A percentile compares a stretch with the other conserved stretches of the same genome.
phyloP scores from a whole-genome alignment of 1,140 invertebrate genomes.

The Neocloeon triangulifer region DNA sequence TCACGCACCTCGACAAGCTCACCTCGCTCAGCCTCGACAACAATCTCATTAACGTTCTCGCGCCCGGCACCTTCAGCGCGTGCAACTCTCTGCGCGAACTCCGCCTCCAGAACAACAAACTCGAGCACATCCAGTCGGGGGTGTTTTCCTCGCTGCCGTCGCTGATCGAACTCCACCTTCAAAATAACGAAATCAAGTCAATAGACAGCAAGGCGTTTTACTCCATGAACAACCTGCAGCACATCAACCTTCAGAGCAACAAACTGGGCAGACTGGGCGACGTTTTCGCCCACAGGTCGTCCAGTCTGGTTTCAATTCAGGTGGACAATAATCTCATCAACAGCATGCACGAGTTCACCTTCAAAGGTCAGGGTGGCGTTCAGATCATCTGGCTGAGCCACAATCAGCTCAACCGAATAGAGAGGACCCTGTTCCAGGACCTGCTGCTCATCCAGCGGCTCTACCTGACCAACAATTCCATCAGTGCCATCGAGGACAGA shows the following conservation, averaged over 20 bases:
- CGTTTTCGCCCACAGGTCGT: conserved; percentile 41
- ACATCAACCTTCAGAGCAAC: conserved; percentile 72
- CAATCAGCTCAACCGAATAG: conserved; percentile 51
- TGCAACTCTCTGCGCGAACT: conserved; percentile 15
- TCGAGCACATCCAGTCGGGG: conserved; percentile 44
- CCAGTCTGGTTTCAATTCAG: conserved; percentile 62
- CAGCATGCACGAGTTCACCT: conserved; percentile 49
- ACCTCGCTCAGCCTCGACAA: conserved; percentile 72
- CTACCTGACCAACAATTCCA: conserved; percentile 63
- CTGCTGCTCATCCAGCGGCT: conserved; percentile 47
- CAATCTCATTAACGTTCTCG: conserved; percentile 63
- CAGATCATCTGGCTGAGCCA: conserved; percentile 71
- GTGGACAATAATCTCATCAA: conserved; percentile 60
- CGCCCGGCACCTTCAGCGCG: conserved; percentile 51
- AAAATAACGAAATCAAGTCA: conserved; percentile 59
- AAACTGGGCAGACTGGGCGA: conserved; percentile 50
- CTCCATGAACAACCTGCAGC: conserved; percentile 59
- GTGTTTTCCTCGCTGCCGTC: conserved; percentile 59
- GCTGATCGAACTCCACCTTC: conserved; percentile 62
- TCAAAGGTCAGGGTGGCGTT: conserved; percentile 51
- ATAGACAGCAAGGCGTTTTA: conserved; percentile 67
- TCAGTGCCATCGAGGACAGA: conserved; percentile 51
- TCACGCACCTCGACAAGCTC: conserved; percentile 46
- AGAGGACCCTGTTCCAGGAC: conserved; percentile 47
- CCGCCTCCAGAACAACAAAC: conserved; percentile 33